Evolutionary conservation across 2,113 vertebrate genomes (phyloP).

Genomic region (Notechis scutatus): DNA sequence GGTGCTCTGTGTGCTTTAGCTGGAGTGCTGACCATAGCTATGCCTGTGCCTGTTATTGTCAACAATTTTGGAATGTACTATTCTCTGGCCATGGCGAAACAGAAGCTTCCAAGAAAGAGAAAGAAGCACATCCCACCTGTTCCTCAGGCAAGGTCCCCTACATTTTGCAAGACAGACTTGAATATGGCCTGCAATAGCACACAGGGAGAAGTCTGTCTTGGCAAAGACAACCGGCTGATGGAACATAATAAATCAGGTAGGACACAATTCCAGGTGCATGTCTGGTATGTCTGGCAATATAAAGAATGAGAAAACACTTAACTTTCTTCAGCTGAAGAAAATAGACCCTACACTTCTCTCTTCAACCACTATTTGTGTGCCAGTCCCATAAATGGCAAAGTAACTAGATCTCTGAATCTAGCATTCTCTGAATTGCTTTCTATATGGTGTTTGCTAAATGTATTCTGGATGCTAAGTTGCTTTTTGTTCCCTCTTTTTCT

Average conservation of each 20-base stretch:
- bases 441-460: constrained; percentile 70
- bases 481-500: constrained; percentile 27
- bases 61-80: constrained; percentile 99
- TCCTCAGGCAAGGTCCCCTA: constrained; percentile 85
- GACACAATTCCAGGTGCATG: constrained; percentile 67
- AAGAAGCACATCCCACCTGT: constrained; percentile 96
- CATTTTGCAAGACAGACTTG: constrained; percentile 90
- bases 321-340: constrained; percentile 65
- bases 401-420: constrained; percentile 40
- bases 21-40: constrained; percentile 94
- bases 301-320: constrained; percentile 50
- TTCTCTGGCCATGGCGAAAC: constrained; percentile 98
- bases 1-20: constrained; percentile 92
- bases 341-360: constrained; percentile 52
- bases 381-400: constrained; percentile 58
- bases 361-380: constrained; percentile 50
- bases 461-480: constrained; percentile 61
- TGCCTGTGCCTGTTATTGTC: constrained; percentile 98
- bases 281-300: constrained; percentile 57
- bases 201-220: constrained; percentile 83
- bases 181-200: constrained; percentile 91
- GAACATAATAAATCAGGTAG: constrained; percentile 94
- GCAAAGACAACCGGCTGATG: constrained; percentile 82
- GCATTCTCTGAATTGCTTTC: constrained; percentile 62
- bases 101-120: constrained; percentile 94